Base-by-base conservation (phyloP, 2,113 vertebrate genomes). In the Daubentonia madagascariensis region DNA sequence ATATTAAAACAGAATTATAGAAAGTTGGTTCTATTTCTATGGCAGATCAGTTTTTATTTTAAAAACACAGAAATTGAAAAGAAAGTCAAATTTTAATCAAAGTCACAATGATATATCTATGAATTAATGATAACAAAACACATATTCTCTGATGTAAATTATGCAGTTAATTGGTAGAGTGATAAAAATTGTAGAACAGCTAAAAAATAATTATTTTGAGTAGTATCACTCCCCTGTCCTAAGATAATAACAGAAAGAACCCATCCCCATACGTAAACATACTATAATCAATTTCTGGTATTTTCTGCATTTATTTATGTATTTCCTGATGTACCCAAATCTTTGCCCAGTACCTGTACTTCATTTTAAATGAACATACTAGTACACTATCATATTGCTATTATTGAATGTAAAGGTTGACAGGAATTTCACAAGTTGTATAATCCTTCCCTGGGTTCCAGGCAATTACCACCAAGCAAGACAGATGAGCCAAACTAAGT, bases 171-270 rank as follows among this genome's bases (percentile, higher is more conserved):
- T 35, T 96, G n/a, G 8, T 7, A 30, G n/a, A 84, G 4, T 84
- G 30, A 91, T 73, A 57, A 80, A 86, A 89, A 91, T 3, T 89
- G 9, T 9, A 88, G 43, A 54, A 86, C 6, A 96, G 2, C 32
- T 57, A 30, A 61, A 96, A 96, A 93, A 84, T 50, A 83, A 94
- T 86, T 20, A 68, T 32, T 79, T 80, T 86, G 67, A 87, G 1
- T 73, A 92, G 85, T 80, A 30, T 10, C 61, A 63, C 22, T 30
- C 28, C 61, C 1, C 52, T 22, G 68, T 52, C 40, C 50, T 23
- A 6, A 80, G 28, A 84, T 48, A 92, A 81, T 20, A 72, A 84
- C 3, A 94, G 16, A 73, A 83, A 94, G 14, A 52, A 87, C 4
- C 3, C 32, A 65, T 54, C 0, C 7, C 1, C 7, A 83, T 45